phyloP scores from a whole-genome alignment of 2,797 vertebrate species.

The Oreochromis grahami region DNA sequence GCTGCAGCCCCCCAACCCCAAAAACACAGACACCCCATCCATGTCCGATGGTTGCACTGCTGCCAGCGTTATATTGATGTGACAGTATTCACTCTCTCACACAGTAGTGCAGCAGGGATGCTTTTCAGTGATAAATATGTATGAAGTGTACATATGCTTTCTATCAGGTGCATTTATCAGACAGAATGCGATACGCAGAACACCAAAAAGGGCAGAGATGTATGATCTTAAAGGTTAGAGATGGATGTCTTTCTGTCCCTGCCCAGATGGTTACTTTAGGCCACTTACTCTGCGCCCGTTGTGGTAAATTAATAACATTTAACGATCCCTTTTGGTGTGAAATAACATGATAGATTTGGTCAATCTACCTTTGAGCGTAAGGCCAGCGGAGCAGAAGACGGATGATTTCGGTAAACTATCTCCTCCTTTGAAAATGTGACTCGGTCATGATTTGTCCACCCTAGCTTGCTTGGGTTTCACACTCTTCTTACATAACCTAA shows the following conservation, averaged over 20 bases:
- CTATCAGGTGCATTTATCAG: background rate
- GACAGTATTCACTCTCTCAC: background rate
- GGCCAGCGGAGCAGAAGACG: conserved; percentile 6
- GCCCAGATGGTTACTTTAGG: background rate
- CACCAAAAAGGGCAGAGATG: background rate
- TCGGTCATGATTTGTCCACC: conserved; percentile 18
- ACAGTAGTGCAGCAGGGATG: background rate
- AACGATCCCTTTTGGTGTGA: background rate
- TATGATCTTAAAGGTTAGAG: background rate
- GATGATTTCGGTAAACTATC: conserved; percentile 18
- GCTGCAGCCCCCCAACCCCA: background rate
- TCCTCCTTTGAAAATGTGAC: conserved; percentile 16
- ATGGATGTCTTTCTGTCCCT: background rate
- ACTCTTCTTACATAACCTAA: conserved; percentile 31
- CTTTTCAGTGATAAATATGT: conserved; percentile 21
- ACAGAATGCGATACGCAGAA: background rate
- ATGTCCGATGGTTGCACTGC: background rate
- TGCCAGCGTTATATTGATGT: conserved; percentile 28
- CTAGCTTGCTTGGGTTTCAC: conserved; percentile 34
- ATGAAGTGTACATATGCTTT: background rate
- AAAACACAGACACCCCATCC: background rate
- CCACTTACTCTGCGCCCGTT: background rate
- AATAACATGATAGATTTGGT: conserved; percentile 24
- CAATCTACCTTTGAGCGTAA: background rate
- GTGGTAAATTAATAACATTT: conserved; percentile 35